A percentile compares a stretch with the other conserved stretches of the same genome.
These are phyloP conservation scores for Eleutherodactylus coqui DNA, from an alignment of 2,797 vertebrate genomes.

Conservation along the genomic window DNA sequence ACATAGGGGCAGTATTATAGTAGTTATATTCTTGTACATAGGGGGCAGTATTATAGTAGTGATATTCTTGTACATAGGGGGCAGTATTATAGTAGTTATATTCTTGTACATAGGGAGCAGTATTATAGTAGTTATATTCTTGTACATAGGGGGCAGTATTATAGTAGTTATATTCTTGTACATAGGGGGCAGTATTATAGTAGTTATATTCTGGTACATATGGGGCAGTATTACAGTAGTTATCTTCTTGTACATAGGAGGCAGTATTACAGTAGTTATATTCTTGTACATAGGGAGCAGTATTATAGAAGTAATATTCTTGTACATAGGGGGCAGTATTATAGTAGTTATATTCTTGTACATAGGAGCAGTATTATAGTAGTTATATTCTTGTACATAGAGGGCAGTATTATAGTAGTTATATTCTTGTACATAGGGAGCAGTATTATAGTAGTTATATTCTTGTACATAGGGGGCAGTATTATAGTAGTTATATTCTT, in stretches of 20 bases:
- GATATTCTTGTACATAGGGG: too few species aligned
- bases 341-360: not conserved
- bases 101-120: too few species aligned
- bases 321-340: not conserved
- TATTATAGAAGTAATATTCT: not conserved
- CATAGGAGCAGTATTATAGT: not conserved
- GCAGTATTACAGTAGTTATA: not conserved
- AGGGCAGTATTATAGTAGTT: not conserved
- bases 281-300: not conserved
- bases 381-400: not conserved
- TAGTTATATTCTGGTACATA: not conserved
- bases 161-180: constrained; percentile 1
- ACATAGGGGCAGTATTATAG: too few species aligned
- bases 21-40: too few species aligned
- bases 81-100: too few species aligned
- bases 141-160: not conserved
- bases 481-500: not conserved
- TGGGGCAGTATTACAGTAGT: not conserved
- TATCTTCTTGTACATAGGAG: not conserved
- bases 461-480: not conserved
- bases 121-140: not conserved
- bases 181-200: not conserved
- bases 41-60: too few species aligned
- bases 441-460: constrained; percentile 3
- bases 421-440: not conserved